Evolutionary conservation across 2,113 vertebrate genomes (phyloP).

Genomic region (Rhegmatorhina hoffmannsi): DNA sequence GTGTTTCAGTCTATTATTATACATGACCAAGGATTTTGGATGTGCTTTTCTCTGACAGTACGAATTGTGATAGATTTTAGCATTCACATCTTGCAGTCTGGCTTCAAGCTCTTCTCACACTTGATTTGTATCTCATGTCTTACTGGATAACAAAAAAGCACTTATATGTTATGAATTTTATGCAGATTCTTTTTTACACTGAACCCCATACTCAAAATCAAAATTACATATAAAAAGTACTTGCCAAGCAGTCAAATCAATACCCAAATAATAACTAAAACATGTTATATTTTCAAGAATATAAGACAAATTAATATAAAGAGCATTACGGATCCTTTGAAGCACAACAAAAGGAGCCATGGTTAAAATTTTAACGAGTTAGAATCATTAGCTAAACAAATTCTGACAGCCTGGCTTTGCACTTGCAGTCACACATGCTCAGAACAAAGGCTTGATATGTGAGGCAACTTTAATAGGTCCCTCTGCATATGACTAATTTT

Average conservation of each 20-base stretch:
- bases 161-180: not conserved
- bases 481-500: conserved; percentile 74
- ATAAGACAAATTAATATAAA: conserved; percentile 67
- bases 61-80: conserved; percentile 18
- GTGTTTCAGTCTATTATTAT: conserved; percentile 22
- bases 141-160: not conserved
- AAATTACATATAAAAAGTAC: not conserved
- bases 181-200: not conserved
- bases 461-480: conserved; percentile 68
- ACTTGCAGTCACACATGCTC: conserved; percentile 67
- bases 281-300: not conserved
- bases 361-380: conserved; percentile 78
- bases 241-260: not conserved
- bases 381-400: conserved; percentile 76
- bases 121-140: not conserved
- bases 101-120: conserved; percentile 44
- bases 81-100: conserved; percentile 22
- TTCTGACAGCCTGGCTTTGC: conserved; percentile 67
- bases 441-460: conserved; percentile 68
- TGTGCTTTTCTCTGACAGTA: conserved; percentile 6
- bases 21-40: not conserved
- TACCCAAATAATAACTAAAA: conserved; percentile 26
- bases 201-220: not conserved
- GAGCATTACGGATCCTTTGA: conserved; percentile 61
- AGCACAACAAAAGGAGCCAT: conserved; percentile 65